Percentiles rank a stretch among this genome's conserved stretches.
Evolutionary conservation across 2,797 vertebrate species (phyloP).

Genomic region (Brachyrhaphis roseni): DNA sequence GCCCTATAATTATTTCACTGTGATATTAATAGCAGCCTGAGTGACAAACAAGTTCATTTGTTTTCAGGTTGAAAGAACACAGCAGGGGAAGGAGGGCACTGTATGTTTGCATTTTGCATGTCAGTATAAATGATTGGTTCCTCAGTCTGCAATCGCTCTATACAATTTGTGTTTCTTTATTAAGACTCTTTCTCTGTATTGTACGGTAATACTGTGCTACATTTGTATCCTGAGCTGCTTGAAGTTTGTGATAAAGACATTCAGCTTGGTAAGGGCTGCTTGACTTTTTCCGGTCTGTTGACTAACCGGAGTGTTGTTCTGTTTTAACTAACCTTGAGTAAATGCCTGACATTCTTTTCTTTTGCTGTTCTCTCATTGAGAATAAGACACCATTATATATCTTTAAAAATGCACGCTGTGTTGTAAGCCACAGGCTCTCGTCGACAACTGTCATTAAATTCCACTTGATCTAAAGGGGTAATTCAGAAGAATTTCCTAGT

Average conservation of each 20-base stretch:
- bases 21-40: conserved; percentile 15
- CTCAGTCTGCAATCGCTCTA: conserved; percentile 19
- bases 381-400: conserved; percentile 57
- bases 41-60: conserved; percentile 16
- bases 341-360: conserved; percentile 30
- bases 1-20: conserved; percentile 50
- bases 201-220: conserved; percentile 38
- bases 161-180: conserved; percentile 29
- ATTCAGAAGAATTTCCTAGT: conserved; percentile 38
- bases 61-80: conserved; percentile 21
- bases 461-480: conserved; percentile 35
- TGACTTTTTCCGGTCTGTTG: conserved; percentile 52
- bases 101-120: conserved; percentile 12
- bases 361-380: conserved; percentile 23
- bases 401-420: conserved; percentile 18
- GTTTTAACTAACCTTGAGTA: conserved; percentile 55
- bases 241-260: conserved; percentile 57
- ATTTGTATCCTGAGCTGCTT: conserved; percentile 48
- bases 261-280: conserved; percentile 31
- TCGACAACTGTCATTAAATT: conserved; percentile 35
- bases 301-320: conserved; percentile 48
- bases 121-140: conserved; percentile 35
- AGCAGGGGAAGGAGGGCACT: neutral
- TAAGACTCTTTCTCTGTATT: conserved; percentile 28
- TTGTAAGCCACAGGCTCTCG: conserved; percentile 32